phyloP scores from a whole-genome alignment of 2,113 vertebrate species.

The Dolichallabes microphthalmus region DNA sequence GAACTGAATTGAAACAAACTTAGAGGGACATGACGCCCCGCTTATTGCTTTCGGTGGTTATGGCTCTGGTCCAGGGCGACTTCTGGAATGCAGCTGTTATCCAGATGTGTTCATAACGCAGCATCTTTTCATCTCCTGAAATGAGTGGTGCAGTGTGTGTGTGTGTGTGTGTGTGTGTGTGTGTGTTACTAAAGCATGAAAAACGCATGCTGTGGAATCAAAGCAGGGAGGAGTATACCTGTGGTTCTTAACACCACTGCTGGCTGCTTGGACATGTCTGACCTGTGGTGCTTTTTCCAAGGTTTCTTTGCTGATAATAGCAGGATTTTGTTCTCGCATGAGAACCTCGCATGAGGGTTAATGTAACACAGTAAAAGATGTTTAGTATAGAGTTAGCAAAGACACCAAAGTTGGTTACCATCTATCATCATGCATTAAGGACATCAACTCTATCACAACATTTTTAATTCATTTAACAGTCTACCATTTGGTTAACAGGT shows the following conservation, averaged over 20 bases:
- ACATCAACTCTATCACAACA: too few relatives aligned
- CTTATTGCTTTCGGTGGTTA: neutral
- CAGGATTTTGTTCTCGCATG: neutral
- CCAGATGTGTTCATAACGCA: constrained; percentile 51
- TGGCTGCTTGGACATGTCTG: neutral
- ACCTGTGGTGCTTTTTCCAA: neutral
- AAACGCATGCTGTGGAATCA: neutral
- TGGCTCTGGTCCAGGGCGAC: constrained; percentile 50
- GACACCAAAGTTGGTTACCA: neutral
- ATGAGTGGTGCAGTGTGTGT: neutral
- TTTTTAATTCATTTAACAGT: too few relatives aligned
- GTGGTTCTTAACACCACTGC: constrained; percentile 7
- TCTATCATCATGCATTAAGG: neutral
- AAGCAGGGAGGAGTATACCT: neutral
- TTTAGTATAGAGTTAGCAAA: neutral
- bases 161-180: too few relatives aligned
- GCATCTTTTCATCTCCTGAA: neutral
- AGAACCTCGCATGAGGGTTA: neutral
- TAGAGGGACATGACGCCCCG: neutral
- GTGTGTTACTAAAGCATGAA: neutral
- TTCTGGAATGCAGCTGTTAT: constrained; percentile 64
- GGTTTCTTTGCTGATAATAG: neutral
- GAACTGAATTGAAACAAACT: neutral
- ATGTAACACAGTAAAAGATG: neutral
- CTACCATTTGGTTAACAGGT: too few relatives aligned